Conservation (phyloP, 2,797 vertebrate genomes). For the Mastacembelus armatus region DNA sequence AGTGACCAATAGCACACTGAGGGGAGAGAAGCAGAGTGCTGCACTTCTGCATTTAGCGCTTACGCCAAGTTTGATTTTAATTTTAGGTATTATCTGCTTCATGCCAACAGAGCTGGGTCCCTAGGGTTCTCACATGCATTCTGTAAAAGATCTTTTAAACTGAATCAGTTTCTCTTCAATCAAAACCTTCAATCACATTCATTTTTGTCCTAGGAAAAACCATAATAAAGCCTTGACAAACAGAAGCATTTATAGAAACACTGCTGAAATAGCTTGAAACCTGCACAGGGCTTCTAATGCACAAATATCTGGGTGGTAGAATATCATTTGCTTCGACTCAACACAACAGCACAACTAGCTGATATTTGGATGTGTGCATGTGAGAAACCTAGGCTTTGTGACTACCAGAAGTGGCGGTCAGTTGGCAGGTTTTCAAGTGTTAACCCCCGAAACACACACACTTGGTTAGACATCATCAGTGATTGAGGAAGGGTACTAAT, state of each 20-base stretch:
- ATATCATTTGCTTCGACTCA: conserved; percentile 1
- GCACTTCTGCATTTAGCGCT: conserved; percentile 22
- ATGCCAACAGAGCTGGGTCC: background rate
- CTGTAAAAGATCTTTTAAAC: background rate
- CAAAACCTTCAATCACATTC: background rate
- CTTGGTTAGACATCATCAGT: background rate
- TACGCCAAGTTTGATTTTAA: background rate
- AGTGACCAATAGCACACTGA: background rate
- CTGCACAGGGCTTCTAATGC: conserved; percentile 7
- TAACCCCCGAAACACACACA: too few species aligned
- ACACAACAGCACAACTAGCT: conserved; percentile 19
- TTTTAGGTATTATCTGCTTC: conserved; percentile 5
- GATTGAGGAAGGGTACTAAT: background rate
- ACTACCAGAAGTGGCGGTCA: too few species aligned
- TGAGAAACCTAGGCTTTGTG: conserved; percentile 39
- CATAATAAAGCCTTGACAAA: conserved; percentile 5
- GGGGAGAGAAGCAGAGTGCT: conserved; percentile 3
- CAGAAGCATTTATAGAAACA: background rate
- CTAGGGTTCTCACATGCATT: conserved; percentile 47
- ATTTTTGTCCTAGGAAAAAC: background rate
- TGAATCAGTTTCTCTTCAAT: conserved; percentile 9
- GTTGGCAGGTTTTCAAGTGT: too few species aligned
- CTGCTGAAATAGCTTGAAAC: conserved; percentile 3
- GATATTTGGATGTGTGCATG: conserved; percentile 31
- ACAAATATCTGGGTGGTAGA: conserved; percentile 2